These are phyloP conservation scores for Boleophthalmus pectinirostris DNA, from an alignment of 2,113 vertebrate genomes.

Conservation along the genomic window DNA sequence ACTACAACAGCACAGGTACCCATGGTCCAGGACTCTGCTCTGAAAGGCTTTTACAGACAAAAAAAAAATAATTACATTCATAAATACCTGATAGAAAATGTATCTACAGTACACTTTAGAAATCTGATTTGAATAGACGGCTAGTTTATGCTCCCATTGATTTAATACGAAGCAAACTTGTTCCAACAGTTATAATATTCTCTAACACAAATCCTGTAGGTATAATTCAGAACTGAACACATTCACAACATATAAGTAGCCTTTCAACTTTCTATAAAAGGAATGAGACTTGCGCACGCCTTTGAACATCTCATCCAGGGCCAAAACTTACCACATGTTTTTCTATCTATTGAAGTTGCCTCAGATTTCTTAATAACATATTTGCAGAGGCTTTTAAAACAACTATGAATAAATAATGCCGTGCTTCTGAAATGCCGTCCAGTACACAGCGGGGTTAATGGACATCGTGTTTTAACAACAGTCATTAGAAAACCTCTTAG, in stretches of 20 bases:
- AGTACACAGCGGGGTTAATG: conserved; percentile 53
- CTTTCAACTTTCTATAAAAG: conserved; percentile 16
- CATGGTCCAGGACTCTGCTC: no score
- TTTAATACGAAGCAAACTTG: no score
- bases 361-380: conserved; percentile 55
- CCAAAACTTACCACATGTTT: conserved; percentile 25
- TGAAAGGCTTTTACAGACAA: no score
- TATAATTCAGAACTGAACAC: not conserved
- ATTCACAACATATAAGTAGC: not conserved
- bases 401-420: conserved; percentile 68
- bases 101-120: no score
- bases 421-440: conserved; percentile 50
- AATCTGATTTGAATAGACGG: no score
- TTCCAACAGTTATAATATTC: no score
- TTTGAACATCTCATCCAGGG: conserved; percentile 1
- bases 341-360: conserved; percentile 30
- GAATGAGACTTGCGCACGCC: not conserved
- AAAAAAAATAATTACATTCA: no score
- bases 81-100: no score
- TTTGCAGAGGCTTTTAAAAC: conserved; percentile 67
- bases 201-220: no score
- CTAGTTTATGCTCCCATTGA: no score
- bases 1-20: no score
- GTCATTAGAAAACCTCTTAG: conserved; percentile 61
- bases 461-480: conserved; percentile 48